Evolutionary conservation across 2,797 vertebrate species (phyloP), one percentile per base, ranked within the genome.

Genomic region (Decapterus maruadsi): DNA sequence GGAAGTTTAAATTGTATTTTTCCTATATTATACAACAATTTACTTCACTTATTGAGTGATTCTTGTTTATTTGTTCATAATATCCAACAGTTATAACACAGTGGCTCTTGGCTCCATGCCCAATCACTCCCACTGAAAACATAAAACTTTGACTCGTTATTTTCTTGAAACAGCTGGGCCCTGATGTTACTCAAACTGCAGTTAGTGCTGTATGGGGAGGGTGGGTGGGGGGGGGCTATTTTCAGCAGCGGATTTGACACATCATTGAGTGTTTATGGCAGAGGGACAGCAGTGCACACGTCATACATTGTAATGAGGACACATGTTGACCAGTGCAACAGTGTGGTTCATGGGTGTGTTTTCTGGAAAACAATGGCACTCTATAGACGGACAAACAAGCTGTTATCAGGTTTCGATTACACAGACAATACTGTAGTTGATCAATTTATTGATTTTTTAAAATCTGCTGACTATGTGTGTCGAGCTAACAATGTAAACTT

Each of bases 171-270:
- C 17, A 48, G 6, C 46, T 19, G 45, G 17, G 2, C 17, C 0
- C 7, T 8, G 8, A 53, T 53, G 20, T 53, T 53, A 22, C 50
- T 22, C 5, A 26, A 53, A 53, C 51, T 26, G 36, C 19, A 11
- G 46, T 46, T 2, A 46, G 8, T 20, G n/a, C 11, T 22, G 57
- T 14, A 13, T 20, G 36, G 3, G 14, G 31, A 1, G 31, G 4
- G 31, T 3, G 31, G 4, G 31, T 3, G 31, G 31, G 31, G 31
- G 36, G 36, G 57, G n/a, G 22, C 36, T 42, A 40, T 60, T 60
- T 42, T 60, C 36, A 59, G 57, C 36, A 59, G 57, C 3, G n/a
- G 36, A 59, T 42, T 58, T 22, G n/a, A 59, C 57, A 40, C 36
- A 42, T 42, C 42, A 22, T 11, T 59, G 57, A 22, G 29, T 59